Evolutionary conservation across 2,113 vertebrate genomes (phyloP), one percentile per base, ranked within the genome.

Genomic region (Phyllopteryx taeniolatus): DNA sequence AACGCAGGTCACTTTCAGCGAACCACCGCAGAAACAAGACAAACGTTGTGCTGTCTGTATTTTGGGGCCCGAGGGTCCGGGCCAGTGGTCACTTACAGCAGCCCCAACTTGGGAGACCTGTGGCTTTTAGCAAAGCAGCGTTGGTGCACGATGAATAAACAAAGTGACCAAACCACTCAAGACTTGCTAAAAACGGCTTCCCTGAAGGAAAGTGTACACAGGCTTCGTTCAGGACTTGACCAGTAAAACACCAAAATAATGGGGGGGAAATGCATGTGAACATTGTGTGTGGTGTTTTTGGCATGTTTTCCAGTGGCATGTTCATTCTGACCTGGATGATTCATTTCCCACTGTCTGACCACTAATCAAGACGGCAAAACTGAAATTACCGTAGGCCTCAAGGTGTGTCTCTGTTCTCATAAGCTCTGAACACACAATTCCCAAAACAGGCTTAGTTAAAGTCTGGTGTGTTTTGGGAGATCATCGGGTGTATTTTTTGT

Each of bases 21-120:
- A 12, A 56, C 62, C 84, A 72, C 73, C 68, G 20, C 66, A 39
- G 71, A 46, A 87, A 89, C 89, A 89, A 89, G 73, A 54, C 80
- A 3, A 13, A 70, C 78, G 60, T 90, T 90, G 86, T 91, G 69
- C 74, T 11, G 57, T 44, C 68, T 62, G 66, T 89, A 87, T 89
- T 90, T 84, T 78, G 71, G 75, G 79, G 72, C 65, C 68, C n/a
- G 11, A 8, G 68, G 67, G 78, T 77, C 74, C 75, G 76, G 67
- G 76, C 69, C 80, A 81, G 78, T 10, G 78, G 88, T 90, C 85
- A 85, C 73, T 81, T 76, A 85, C 66, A 81, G 81, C 82, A 83
- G 70, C 2, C 79, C 78, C 64, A 86, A 85, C 83, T 74, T 77
- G 74, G 61, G 70, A 79, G 78, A 89, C 80, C 80, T 86, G 81